Conservation (phyloP, 30 jellyfish, hydroid and myxozoan species). For the Haliclystus octoradiatus region DNA sequence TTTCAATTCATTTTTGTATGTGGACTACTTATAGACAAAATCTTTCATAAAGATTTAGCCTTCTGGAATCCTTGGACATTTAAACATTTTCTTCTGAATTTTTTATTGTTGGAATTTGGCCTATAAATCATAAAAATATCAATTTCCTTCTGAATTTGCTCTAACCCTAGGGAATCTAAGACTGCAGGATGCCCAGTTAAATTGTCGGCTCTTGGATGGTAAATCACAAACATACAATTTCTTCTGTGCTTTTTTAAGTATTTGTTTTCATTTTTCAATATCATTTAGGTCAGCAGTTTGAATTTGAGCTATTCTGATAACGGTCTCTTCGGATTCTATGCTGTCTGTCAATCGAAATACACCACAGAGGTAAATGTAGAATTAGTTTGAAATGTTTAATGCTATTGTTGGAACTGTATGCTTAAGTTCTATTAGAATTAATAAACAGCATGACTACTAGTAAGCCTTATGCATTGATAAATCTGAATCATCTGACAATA, state of each 20-base stretch:
- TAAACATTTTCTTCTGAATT: too few species aligned
- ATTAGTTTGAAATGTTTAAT: neutral
- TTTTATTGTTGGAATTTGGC: neutral
- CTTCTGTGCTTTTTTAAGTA: conserved; percentile 5
- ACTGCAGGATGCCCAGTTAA: neutral
- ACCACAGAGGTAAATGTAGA: conserved; percentile 23
- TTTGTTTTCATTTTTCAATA: neutral
- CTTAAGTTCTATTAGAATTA: too few species aligned
- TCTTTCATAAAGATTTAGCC: neutral
- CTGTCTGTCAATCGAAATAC: conserved; percentile 59
- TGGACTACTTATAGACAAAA: neutral
- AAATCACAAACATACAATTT: neutral
- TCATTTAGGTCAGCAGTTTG: conserved; percentile 1
- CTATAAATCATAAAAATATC: too few species aligned
- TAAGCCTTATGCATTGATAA: too few species aligned
- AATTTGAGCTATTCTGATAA: conserved; percentile 71
- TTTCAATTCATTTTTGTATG: neutral
- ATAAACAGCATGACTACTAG: too few species aligned
- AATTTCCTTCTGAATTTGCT: too few species aligned
- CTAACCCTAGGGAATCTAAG: too few species aligned
- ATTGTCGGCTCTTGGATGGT: neutral
- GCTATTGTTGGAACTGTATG: too few species aligned
- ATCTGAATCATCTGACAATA: too few species aligned
- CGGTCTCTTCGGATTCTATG: conserved; percentile 83
- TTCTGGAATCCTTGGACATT: neutral